Percentiles rank a stretch among this genome's conserved stretches.
These are phyloP conservation scores for Eristalis tenax DNA, from an alignment of 2,888 invertebrate genomes.

Conservation along the genomic window DNA sequence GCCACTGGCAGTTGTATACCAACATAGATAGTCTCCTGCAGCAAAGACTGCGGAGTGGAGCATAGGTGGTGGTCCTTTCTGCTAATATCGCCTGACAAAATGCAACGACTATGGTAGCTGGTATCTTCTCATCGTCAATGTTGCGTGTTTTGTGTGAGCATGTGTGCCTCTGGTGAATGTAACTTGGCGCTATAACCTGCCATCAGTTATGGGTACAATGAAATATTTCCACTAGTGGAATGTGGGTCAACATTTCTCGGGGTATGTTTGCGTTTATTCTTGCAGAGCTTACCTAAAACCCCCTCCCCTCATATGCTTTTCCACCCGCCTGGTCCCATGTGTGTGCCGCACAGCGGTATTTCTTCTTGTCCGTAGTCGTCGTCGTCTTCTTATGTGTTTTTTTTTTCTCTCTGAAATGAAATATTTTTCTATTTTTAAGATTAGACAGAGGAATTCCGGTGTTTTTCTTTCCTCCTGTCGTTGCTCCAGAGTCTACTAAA, in stretches of 20 bases:
- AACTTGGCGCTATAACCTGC: constrained; percentile 69
- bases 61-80: constrained; percentile 50
- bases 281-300: constrained; percentile 28
- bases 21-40: not conserved
- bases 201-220: constrained; percentile 71
- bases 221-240: constrained; percentile 69
- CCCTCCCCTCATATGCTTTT: not conserved
- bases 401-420: constrained; percentile 43
- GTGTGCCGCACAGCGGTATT: constrained; percentile 55
- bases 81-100: constrained; percentile 69
- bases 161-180: constrained; percentile 46
- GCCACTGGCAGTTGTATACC: constrained; percentile 63
- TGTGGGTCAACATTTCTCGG: constrained; percentile 70
- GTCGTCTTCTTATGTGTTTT: not conserved
- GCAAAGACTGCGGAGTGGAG: not conserved
- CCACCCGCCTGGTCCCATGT: constrained; percentile 6
- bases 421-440: constrained; percentile 57
- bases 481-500: not conserved
- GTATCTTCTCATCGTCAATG: constrained; percentile 25
- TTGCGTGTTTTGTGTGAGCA: constrained; percentile 46
- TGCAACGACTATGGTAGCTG: constrained; percentile 40
- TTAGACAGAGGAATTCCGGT: constrained; percentile 51
- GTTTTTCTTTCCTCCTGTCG: not conserved
- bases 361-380: constrained; percentile 5
- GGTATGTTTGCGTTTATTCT: constrained; percentile 60